Percentiles rank a stretch among this genome's conserved stretches.
Conservation (phyloP, 1,140 invertebrate species). For the Adoxophyes honmai region DNA sequence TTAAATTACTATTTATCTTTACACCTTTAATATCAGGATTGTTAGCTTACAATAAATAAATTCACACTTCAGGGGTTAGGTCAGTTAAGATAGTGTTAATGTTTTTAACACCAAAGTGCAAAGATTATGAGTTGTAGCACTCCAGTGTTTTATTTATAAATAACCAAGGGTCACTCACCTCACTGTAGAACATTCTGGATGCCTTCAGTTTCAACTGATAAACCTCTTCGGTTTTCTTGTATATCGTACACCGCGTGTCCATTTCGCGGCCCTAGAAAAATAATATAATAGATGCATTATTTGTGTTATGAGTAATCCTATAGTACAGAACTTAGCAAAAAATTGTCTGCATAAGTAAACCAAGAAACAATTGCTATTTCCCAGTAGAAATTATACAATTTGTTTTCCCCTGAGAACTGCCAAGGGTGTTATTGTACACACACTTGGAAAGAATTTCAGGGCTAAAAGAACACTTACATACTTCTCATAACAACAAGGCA, state of each 20-base stretch:
- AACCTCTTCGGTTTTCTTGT: conserved; percentile 98
- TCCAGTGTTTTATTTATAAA: not conserved
- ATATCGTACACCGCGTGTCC: conserved; percentile 97
- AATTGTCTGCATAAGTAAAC: conserved; percentile 38
- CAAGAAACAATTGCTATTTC: conserved; percentile 34
- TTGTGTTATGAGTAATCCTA: no score
- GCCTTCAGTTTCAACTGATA: conserved; percentile 98
- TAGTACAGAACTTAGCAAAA: not conserved
- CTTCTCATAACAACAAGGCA: not conserved
- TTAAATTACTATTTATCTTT: no score
- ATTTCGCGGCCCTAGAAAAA: conserved; percentile 85
- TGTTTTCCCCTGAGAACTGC: conserved; percentile 59
- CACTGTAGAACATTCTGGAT: conserved; percentile 95
- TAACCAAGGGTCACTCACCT: conserved; percentile 76
- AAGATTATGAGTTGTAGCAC: not conserved
- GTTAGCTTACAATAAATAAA: no score
- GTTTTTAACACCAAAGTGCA: not conserved
- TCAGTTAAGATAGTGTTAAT: no score
- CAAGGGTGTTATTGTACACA: conserved; percentile 31
- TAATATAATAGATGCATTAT: not conserved
- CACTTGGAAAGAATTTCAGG: conserved; percentile 63
- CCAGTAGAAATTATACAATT: conserved; percentile 37
- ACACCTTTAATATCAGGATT: no score
- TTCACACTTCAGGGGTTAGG: no score
- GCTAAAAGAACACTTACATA: conserved; percentile 19